Evolutionary conservation across 2,113 vertebrate species (phyloP).

Genomic region (Kryptolebias marmoratus): DNA sequence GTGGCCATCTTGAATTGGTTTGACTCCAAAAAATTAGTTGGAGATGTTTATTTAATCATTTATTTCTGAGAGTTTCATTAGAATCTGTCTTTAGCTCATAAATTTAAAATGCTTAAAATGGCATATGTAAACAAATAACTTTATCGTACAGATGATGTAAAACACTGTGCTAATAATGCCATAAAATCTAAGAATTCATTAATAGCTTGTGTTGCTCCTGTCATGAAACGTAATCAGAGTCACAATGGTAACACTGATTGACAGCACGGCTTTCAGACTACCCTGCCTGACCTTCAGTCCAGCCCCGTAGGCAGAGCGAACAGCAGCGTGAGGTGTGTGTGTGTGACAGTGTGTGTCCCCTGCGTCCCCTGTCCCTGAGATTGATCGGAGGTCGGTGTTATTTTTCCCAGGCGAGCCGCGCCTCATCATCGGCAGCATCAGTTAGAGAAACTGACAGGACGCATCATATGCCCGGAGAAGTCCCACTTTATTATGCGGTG

Average conservation of each 20-base stretch:
- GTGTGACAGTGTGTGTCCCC: slow-evolving; percentile 38
- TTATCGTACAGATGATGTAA: no score
- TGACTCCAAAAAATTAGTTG: no score
- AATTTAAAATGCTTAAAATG: no score
- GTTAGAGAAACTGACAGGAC: slow-evolving; percentile 72
- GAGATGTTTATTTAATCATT: no score
- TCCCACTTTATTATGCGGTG: slow-evolving; percentile 18
- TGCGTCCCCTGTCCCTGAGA: slow-evolving; percentile 6
- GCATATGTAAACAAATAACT: no score
- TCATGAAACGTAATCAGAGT: slow-evolving; percentile 23
- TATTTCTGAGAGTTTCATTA: no score
- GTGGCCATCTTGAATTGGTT: no score
- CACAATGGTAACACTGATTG: slow-evolving; percentile 59
- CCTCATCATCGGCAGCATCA: slow-evolving; percentile 69
- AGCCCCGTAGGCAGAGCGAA: slow-evolving; percentile 30
- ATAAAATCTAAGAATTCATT: no score
- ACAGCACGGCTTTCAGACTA: slow-evolving; percentile 46
- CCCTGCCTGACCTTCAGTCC: slow-evolving; percentile 54
- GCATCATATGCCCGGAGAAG: slow-evolving; percentile 50
- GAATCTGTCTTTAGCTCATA: no score
- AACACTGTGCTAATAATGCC: no score
- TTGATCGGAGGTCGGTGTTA: slow-evolving; percentile 43
- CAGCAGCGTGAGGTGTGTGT: slow-evolving; percentile 50
- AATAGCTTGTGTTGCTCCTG: no score
- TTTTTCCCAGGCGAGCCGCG: slow-evolving; percentile 68